Evolutionary conservation across 2,113 vertebrate species (phyloP).

Genomic region (Eonycteris spelaea): DNA sequence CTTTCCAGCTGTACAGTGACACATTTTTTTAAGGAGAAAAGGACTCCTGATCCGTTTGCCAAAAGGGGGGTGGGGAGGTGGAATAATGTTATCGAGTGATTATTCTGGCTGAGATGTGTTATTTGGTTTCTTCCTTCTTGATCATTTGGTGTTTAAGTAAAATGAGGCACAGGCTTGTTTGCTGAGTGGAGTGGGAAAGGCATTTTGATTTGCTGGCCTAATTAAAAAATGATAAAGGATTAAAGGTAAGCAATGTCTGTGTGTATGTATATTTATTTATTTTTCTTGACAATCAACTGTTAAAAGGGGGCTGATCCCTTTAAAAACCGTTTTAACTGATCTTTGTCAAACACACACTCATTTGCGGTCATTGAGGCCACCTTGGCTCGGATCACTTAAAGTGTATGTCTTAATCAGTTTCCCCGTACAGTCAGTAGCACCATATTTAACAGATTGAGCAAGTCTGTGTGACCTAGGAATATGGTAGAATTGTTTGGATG

Average conservation of each 20-base stretch:
- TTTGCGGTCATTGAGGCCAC: conserved; percentile 89
- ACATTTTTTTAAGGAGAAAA: conserved; percentile 80
- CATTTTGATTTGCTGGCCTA: conserved; percentile 87
- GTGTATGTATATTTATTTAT: conserved; percentile 80
- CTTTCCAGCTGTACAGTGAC: conserved; percentile 83
- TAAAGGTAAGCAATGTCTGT: conserved; percentile 88
- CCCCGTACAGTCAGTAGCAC: conserved; percentile 84
- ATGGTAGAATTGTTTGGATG: conserved; percentile 75
- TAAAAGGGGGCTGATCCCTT: conserved; percentile 83
- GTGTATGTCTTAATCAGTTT: conserved; percentile 91
- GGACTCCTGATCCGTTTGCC: conserved; percentile 83
- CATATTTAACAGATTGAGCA: conserved; percentile 85
- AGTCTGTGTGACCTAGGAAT: conserved; percentile 80
- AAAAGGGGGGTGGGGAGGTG: conserved; percentile 84
- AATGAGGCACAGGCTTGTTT: conserved; percentile 86
- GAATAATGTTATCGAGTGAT: conserved; percentile 82
- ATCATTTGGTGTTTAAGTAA: conserved; percentile 88
- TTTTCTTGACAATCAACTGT: conserved; percentile 80
- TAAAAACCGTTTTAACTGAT: conserved; percentile 87
- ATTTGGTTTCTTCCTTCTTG: conserved; percentile 85
- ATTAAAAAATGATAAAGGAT: conserved; percentile 88
- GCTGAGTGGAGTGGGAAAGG: conserved; percentile 84
- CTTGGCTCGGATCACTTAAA: conserved; percentile 88
- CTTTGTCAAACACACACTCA: conserved; percentile 89
- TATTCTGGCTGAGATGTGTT: conserved; percentile 85